Base-by-base conservation (phyloP, 1,140 invertebrate species). In the Drosophila ambigua region DNA sequence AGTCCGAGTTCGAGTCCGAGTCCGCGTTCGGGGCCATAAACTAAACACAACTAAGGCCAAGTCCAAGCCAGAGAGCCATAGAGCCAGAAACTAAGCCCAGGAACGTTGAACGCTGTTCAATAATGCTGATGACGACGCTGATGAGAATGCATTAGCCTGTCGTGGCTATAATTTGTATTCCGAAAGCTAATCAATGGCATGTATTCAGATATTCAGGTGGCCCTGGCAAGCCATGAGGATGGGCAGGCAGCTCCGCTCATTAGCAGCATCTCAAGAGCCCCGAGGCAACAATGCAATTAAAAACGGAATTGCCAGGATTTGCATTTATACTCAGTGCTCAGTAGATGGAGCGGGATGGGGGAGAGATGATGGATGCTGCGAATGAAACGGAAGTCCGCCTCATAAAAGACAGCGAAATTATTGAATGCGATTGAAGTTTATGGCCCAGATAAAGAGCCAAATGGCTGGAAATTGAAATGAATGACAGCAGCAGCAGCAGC, bases 231-330 rank as follows among this genome's bases (percentile, higher is more conserved):
- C 41, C 68, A 59, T 31, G 31, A 16, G 44, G 16, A 23, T 16
- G 26, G n/a, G 23, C 45, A 54, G 57, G 43, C 45, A 54, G 43
- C 51, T 67, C 52, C 57, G 72, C 72, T 39, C 35, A 78, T 76
- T 65, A 80, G 55, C 64, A 45, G 57, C 59, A 39, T 57, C 43
- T 59, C 51, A 39, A 28, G 20, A 13, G 28, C 20, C 28, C 31
- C 24, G 16, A 53, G 68, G 31, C 55, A 77, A 74, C 62, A 73
- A 77, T 78, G 74, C 64, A 82, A 82, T 82, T 78, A 82, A 83
- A 82, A 63, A 50, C 51, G 57, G 54, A 78, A 78, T 83, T 81
- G 54, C 74, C 68, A 48, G 49, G 63, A 78, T 71, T 83, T 66
- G 64, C 79, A 75, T 79, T 79, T 64, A 64, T 31, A 28, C 39